Evolutionary conservation across 35 echinoderm and acorn worm genomes (phyloP), one percentile per base, ranked within the genome.

Genomic region (Lytechinus pictus): DNA sequence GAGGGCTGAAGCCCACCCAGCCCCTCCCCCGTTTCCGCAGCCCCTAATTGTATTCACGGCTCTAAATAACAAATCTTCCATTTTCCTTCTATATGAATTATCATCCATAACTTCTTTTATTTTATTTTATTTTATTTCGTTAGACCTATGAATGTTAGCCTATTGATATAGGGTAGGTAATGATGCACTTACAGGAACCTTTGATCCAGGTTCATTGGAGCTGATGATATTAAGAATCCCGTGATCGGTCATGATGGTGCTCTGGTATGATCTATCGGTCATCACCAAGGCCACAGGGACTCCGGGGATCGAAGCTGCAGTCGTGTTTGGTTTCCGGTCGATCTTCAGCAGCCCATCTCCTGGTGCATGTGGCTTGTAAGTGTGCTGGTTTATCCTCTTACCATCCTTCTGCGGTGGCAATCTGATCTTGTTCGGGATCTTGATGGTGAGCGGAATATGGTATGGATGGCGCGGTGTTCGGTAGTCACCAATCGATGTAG

Each of bases 281-380:
- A 44, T 44, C 33, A 44, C 33, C 33, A 44, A 44, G 3, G 24
- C 87, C n/a, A 33, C 27, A 19, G 61, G 61, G 24, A 13, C 66
- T 79, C 66, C 88, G n/a, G 52, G 52, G n/a, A 90, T 10, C 0
- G 87, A 4, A 10, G n/a, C 27, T 28, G 88, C 52, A 88, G 91
- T 19, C 92, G 53, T 53, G 16, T 53, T 19, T 9, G 5, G 27
- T 54, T 10, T 33, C 55, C 57, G 27, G 92, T 27, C 92, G 8
- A 93, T 54, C 54, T 93, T 93, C 29, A 93, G 52, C 52, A 93
- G 92, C 92, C 92, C 92, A 54, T 93, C 54, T 54, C 92, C 92
- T 54, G 92, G 92, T 14, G n/a, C 52, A 57, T 93, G 92, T 0
- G 52, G 5, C 54, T 93, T 93, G 92, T 93, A 93, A 54, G 92